phyloP scores from a whole-genome alignment of 2,113 vertebrate species.

The Porphyrio hochstetteri region DNA sequence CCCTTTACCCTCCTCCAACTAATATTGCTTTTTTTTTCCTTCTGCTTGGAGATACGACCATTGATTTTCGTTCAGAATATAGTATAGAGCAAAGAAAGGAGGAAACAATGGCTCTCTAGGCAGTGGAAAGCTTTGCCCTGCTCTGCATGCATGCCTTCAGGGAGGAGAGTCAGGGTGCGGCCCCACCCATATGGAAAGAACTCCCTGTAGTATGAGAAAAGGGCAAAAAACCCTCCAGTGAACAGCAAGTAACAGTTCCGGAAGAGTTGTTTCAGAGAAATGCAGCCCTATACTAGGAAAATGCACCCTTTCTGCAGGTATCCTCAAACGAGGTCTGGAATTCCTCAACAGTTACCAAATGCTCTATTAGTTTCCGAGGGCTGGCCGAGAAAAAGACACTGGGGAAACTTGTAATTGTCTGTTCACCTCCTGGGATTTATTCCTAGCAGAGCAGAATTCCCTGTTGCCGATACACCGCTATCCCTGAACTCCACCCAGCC shows the following conservation, averaged over 20 bases:
- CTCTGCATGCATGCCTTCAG: neutral
- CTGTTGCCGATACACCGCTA: neutral
- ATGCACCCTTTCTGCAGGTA: neutral
- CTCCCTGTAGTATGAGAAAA: neutral
- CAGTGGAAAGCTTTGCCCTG: neutral
- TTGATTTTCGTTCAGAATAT: neutral
- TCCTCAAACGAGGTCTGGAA: neutral
- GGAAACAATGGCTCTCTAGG: neutral
- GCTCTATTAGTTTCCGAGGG: neutral
- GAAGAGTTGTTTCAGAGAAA: neutral
- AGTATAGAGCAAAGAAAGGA: neutral
- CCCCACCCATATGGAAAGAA: slow-evolving; percentile 54
- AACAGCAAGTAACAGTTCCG: neutral
- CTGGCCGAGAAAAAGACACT: neutral
- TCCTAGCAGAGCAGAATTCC: neutral
- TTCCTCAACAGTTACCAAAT: neutral
- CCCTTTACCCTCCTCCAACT: neutral
- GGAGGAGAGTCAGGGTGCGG: neutral
- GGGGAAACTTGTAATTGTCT: neutral
- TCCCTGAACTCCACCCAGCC: slow-evolving; percentile 60
- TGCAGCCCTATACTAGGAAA: neutral
- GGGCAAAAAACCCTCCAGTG: neutral
- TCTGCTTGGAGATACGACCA: neutral
- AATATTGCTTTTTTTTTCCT: neutral
- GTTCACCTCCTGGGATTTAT: neutral